phyloP scores from a whole-genome alignment of 2,888 invertebrate species.

The Andrena camellia region DNA sequence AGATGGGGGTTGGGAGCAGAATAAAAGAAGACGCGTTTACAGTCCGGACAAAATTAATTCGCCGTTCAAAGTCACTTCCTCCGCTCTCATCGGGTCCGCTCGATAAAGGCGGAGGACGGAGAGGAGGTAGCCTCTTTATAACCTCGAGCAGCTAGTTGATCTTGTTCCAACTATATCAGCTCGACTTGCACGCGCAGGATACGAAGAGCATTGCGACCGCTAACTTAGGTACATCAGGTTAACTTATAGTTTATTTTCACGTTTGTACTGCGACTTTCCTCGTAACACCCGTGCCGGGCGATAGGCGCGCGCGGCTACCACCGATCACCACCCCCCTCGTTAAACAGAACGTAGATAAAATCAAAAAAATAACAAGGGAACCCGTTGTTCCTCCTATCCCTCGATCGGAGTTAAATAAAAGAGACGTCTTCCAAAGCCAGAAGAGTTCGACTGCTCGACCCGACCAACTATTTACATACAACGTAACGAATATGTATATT shows the following conservation, averaged over 20 bases:
- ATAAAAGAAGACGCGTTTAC: neutral
- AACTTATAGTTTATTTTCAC: slow-evolving; percentile 68
- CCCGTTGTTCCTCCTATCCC: slow-evolving; percentile 21
- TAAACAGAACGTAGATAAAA: slow-evolving; percentile 29
- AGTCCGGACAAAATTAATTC: neutral
- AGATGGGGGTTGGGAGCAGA: neutral
- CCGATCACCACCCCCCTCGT: slow-evolving; percentile 38
- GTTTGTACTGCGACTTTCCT: slow-evolving; percentile 71
- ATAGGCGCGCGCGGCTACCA: slow-evolving; percentile 34
- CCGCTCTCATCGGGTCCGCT: neutral
- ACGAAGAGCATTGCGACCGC: slow-evolving; percentile 46
- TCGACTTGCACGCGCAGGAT: slow-evolving; percentile 16
- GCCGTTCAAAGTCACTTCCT: neutral
- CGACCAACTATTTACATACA: slow-evolving; percentile 48
- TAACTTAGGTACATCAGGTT: slow-evolving; percentile 61
- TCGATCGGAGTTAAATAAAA: slow-evolving; percentile 35
- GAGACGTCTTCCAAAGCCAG: slow-evolving; percentile 41
- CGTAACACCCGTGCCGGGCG: slow-evolving; percentile 42
- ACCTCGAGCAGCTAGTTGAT: neutral
- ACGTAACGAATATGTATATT: slow-evolving; percentile 38
- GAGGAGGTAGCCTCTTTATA: slow-evolving; percentile 15
- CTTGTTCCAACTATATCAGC: neutral
- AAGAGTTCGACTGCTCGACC: slow-evolving; percentile 26
- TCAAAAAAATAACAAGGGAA: slow-evolving; percentile 65
- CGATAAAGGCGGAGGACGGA: neutral